These are phyloP conservation scores for Cryptomyrus ogoouensis DNA, from an alignment of 2,113 vertebrate genomes.

Conservation along the genomic window DNA sequence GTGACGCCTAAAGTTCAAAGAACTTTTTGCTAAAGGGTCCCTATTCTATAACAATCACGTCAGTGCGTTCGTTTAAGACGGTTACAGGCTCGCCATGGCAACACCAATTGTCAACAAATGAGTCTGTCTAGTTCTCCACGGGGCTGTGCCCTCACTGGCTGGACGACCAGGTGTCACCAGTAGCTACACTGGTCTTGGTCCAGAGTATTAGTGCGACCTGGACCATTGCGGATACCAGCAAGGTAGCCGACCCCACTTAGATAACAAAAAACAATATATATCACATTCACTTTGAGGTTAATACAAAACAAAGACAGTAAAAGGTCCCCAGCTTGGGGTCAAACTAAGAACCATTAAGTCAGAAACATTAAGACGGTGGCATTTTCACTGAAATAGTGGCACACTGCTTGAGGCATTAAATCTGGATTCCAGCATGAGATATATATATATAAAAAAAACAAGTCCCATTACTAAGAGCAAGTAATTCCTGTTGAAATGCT, in stretches of 20 bases:
- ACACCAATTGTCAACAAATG: neutral
- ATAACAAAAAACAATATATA: neutral
- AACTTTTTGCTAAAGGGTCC: neutral
- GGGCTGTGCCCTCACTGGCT: neutral
- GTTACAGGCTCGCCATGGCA: neutral
- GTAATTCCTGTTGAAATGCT: conserved; percentile 11
- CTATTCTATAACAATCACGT: neutral
- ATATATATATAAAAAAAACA: neutral
- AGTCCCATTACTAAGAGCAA: neutral
- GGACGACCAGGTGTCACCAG: neutral
- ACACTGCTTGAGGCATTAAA: neutral
- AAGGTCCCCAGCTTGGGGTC: neutral
- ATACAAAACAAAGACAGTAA: neutral
- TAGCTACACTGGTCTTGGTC: neutral
- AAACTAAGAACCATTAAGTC: neutral
- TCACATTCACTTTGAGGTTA: neutral
- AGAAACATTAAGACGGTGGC: neutral
- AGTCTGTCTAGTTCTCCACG: neutral
- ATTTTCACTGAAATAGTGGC: neutral
- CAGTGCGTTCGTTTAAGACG: neutral
- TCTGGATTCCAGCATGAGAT: neutral
- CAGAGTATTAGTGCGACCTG: neutral
- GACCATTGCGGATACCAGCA: neutral
- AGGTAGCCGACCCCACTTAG: neutral
- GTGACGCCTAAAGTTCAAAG: neutral